Evolutionary conservation across 2,113 vertebrate species (phyloP), one percentile per base, ranked within the genome.

Genomic region (Thunnus maccoyii): DNA sequence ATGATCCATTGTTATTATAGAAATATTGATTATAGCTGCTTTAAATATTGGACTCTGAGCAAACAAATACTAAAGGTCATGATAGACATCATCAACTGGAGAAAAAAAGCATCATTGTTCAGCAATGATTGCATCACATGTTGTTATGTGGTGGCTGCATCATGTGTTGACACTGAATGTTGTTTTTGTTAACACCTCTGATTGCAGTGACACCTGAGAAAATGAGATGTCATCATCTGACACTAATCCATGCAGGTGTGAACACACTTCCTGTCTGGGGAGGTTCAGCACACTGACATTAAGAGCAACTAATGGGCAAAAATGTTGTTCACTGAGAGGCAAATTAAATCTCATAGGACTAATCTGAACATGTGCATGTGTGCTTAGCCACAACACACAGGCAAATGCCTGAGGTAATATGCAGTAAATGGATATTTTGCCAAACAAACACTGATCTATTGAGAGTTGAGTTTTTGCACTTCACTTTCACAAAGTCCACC

Each of bases 161-260:
- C 46, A 44, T 18, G 3, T 60, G 44, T 60, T 47, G 22, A 2
- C 48, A 4, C 52, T n/a, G 30, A 15, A 15, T 8, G 2, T 58
- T 87, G 78, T 76, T 84, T 71, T 72, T 65, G 32, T 80, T 64
- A 1, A 86, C 87, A 88, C 80, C 76, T 88, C 20, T 88, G 69
- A 83, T 83, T 83, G 72, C 66, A 65, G n/a, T 0, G 5, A 30
- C 54, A 67, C 78, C 82, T 82, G 12, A 17, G 63, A 77, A 62
- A 61, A 5, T 17, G 0, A 25, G 46, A 17, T 47, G 47, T 11
- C 16, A 3, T n/a, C 50, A 57, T 47, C 30, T 62, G 54, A 72
- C 17, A 18, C 17, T 47, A 13, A 68, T 52, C 13, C 36, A 22
- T 1, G 30, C 0, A 20, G 76, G 65, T 86, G 80, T 75, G 72